Evolutionary conservation across 2,888 invertebrate species (phyloP).

Genomic region (Ypsolopha sequella): DNA sequence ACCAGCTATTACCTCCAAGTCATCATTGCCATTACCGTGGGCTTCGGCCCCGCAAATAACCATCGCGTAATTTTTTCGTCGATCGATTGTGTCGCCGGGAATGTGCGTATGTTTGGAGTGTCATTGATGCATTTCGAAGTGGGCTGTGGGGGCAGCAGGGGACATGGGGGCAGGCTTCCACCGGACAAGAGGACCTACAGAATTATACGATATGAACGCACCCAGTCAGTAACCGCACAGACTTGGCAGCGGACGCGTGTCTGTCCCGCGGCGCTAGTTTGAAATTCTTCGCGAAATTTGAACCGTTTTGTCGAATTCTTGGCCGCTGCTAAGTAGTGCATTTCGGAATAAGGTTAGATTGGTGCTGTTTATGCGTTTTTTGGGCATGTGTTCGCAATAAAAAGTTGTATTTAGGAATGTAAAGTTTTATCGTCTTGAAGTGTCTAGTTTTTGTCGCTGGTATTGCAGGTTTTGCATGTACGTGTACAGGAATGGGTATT

Average conservation of each 20-base stretch:
- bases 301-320: too few species aligned
- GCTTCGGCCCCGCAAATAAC: background rate
- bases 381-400: constrained; percentile 15
- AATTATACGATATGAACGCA: constrained; percentile 11
- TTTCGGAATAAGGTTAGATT: constrained; percentile 38
- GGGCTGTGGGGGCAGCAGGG: constrained; percentile 42
- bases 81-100: constrained; percentile 34
- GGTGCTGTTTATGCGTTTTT: constrained; percentile 31
- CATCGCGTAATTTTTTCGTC: constrained; percentile 22
- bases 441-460: constrained; percentile 38
- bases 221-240: constrained; percentile 21
- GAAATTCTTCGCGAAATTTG: background rate
- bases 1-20: background rate
- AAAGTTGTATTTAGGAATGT: constrained; percentile 31
- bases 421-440: constrained; percentile 40
- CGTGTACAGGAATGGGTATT: constrained; percentile 50
- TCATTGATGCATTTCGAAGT: constrained; percentile 69
- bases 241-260: constrained; percentile 18
- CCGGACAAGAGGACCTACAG: constrained; percentile 24
- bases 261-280: constrained; percentile 21
- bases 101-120: constrained; percentile 63
- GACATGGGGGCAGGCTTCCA: constrained; percentile 28
- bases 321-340: background rate
- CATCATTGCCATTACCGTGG: background rate
- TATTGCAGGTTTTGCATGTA: constrained; percentile 49